A percentile compares a stretch with the other conserved stretches of the same genome.
Evolutionary conservation across 2,113 vertebrate genomes (phyloP).

Genomic region (Malaclemys terrapin): DNA sequence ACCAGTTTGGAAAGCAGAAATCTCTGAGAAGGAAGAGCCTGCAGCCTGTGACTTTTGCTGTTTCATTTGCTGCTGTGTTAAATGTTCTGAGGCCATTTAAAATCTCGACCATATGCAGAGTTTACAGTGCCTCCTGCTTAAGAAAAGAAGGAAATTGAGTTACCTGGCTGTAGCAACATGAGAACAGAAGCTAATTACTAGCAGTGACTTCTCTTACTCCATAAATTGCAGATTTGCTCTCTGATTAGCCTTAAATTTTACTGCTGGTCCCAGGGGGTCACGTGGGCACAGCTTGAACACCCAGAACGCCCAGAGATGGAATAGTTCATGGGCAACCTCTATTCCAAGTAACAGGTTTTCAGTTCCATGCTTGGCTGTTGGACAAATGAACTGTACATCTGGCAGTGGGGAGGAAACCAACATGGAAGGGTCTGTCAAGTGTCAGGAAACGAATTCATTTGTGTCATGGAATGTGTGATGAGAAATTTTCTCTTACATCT

Average conservation of each 20-base stretch:
- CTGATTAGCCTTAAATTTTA: background rate
- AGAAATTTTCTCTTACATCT: too few species aligned
- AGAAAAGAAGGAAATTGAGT: background rate
- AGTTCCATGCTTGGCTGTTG: background rate
- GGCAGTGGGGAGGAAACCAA: background rate
- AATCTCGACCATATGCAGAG: background rate
- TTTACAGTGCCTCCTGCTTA: background rate
- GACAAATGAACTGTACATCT: background rate
- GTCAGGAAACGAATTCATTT: fast-evolving
- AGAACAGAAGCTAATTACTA: background rate
- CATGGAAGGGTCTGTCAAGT: background rate
- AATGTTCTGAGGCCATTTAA: background rate
- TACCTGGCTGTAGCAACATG: background rate
- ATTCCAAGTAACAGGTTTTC: background rate
- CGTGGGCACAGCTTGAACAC: background rate
- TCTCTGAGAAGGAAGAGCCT: background rate
- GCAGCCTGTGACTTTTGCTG: background rate
- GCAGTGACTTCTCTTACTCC: background rate
- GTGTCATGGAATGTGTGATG: too few species aligned
- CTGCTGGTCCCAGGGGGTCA: background rate
- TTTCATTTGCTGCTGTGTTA: background rate
- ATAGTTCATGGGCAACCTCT: background rate
- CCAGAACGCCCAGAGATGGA: background rate
- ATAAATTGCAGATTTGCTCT: background rate
- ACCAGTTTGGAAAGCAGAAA: background rate